phyloP scores from a whole-genome alignment of 2,113 vertebrate species.

The Redunca redunca region DNA sequence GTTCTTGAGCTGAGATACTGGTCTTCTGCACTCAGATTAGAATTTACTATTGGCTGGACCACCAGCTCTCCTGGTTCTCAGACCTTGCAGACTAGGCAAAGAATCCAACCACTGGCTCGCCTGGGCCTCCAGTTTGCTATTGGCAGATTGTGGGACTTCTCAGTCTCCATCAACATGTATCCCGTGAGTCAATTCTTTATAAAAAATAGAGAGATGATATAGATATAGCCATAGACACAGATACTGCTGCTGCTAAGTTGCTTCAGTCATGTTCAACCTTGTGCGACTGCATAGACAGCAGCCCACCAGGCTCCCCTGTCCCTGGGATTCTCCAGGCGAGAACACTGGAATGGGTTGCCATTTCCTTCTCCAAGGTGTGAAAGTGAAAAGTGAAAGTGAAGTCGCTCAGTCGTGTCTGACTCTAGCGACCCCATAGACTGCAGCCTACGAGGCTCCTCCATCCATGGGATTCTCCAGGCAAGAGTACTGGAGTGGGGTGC shows the following conservation, averaged over 20 bases:
- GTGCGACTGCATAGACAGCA: too few species aligned
- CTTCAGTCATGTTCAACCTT: too few species aligned
- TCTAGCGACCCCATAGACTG: too few species aligned
- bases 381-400: too few species aligned
- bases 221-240: not conserved
- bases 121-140: not conserved
- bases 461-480: too few species aligned
- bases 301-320: too few species aligned
- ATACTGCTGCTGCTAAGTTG: too few species aligned
- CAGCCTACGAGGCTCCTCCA: too few species aligned
- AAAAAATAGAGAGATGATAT: not conserved
- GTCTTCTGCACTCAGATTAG: not conserved
- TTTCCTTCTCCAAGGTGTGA: too few species aligned
- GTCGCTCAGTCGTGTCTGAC: accelerated
- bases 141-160: not conserved
- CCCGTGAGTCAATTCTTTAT: not conserved
- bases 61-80: not conserved
- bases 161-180: not conserved
- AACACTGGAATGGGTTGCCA: too few species aligned
- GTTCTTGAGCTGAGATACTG: not conserved
- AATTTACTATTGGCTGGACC: not conserved
- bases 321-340: too few species aligned
- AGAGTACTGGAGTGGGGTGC: too few species aligned
- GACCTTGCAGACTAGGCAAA: not conserved
- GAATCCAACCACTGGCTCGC: not conserved